These are phyloP conservation scores for Formica exsecta DNA, from an alignment of 1,140 invertebrate species.

Conservation along the genomic window DNA sequence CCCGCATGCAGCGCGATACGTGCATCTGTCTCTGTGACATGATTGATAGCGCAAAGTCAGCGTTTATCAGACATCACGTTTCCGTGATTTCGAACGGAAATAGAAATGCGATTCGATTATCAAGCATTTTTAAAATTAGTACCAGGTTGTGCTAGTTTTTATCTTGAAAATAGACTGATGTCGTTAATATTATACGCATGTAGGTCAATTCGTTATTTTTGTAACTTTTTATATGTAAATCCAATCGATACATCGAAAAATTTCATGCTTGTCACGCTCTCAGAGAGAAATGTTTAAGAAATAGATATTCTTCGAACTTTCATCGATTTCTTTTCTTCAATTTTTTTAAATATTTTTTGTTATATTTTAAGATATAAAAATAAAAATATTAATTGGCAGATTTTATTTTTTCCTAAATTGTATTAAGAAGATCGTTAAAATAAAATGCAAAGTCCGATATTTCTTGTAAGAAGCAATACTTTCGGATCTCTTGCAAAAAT, in stretches of 20 bases:
- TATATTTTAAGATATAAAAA: neutral
- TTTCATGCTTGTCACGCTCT: neutral
- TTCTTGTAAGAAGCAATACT: neutral
- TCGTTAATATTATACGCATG: neutral
- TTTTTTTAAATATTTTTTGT: neutral
- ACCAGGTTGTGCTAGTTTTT: neutral
- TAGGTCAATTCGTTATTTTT: neutral
- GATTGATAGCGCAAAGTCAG: constrained; percentile 17
- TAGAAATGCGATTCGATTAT: constrained; percentile 22
- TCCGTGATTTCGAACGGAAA: constrained; percentile 22
- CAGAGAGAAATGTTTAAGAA: neutral
- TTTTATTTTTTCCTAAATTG: neutral
- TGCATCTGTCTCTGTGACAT: constrained; percentile 20
- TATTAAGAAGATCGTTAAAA: neutral
- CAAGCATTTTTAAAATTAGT: neutral
- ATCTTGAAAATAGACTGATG: neutral
- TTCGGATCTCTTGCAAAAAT: neutral
- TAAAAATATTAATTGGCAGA: neutral
- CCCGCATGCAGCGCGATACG: neutral
- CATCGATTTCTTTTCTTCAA: neutral
- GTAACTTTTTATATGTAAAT: constrained; percentile 10
- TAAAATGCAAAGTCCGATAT: neutral
- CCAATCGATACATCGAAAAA: neutral
- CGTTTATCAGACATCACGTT: neutral
- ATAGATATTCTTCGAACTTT: neutral